phyloP scores from a whole-genome alignment of 2,113 vertebrate species.

The Tautogolabrus adspersus region DNA sequence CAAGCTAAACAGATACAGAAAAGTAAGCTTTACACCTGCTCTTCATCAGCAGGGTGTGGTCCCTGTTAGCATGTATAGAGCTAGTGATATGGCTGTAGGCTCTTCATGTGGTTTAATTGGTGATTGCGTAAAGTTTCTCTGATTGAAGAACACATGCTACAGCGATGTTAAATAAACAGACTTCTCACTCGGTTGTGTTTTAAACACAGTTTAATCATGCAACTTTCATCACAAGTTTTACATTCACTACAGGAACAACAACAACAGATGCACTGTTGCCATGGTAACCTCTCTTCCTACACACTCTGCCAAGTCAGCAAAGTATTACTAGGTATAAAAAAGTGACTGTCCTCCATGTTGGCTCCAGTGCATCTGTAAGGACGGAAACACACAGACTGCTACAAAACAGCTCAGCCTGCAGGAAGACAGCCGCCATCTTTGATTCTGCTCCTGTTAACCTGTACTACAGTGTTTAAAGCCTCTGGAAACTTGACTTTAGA shows the following conservation, averaged over 20 bases:
- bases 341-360: neutral
- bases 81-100: no score
- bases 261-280: slow-evolving; percentile 13
- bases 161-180: neutral
- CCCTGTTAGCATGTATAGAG: no score
- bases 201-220: slow-evolving; percentile 67
- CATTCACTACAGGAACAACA: slow-evolving; percentile 42
- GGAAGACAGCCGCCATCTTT: slow-evolving; percentile 14
- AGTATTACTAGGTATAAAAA: neutral
- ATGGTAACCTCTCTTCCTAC: neutral
- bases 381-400: slow-evolving; percentile 19
- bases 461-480: neutral
- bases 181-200: neutral
- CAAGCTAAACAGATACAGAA: no score
- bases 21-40: no score
- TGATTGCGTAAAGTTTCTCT: no score
- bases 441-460: neutral
- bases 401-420: slow-evolving; percentile 13
- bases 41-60: no score
- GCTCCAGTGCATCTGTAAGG: slow-evolving; percentile 22
- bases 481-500: no score
- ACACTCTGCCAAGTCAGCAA: neutral
- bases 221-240: slow-evolving; percentile 46
- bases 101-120: no score
- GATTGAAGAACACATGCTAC: neutral